Evolutionary conservation across 2,888 invertebrate species (phyloP), one percentile per base, ranked within the genome.

Genomic region (Pollenia labialis): DNA sequence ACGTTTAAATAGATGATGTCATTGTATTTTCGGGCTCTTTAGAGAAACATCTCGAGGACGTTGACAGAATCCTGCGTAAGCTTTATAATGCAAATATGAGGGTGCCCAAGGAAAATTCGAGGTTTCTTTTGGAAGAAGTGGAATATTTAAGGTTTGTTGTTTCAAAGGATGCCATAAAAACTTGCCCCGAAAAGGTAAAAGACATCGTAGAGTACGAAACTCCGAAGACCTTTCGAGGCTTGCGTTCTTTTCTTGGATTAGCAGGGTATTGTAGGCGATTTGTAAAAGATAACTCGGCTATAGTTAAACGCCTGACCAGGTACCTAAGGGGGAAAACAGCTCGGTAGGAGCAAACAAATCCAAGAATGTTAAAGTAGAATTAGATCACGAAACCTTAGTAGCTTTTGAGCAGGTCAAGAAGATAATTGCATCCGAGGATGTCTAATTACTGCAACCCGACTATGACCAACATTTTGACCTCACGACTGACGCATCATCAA

Each of bases 401-500:
- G 60, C 74, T n/a, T 75, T 75, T 44, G 18, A 46, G 9, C 60
- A 75, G 48, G 16, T 75, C 14, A 75, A 75, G 54, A 11, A 11
- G 16, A 44, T 58, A 6, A 42, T 74, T 18, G 46, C 44, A 10
- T 66, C 16, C 42, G 23, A 16, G 48, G 62, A 48, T 50, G 64
- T 48, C 76, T 81, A 10, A 62, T 18, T 62, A 75, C 76, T 18
- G 10, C 58, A 46, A 8, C 46, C 23, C 44, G 66, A 77, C 23
- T 76, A 46, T 48, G 77, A 14, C 23, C 80, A 80, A 52, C 64
- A 72, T 14, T 87, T 88, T 32, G 84, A 85, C 56, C 56, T 88
- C 18, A 84, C 83, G 66, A 84, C 68, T 7, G 72, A 91, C 75
- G 91, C 91, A 1, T 88, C 88, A 8, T 86, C 90, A n/a, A 85